phyloP scores from a whole-genome alignment of 2,888 invertebrate genomes.

The Eristalis pertinax region DNA sequence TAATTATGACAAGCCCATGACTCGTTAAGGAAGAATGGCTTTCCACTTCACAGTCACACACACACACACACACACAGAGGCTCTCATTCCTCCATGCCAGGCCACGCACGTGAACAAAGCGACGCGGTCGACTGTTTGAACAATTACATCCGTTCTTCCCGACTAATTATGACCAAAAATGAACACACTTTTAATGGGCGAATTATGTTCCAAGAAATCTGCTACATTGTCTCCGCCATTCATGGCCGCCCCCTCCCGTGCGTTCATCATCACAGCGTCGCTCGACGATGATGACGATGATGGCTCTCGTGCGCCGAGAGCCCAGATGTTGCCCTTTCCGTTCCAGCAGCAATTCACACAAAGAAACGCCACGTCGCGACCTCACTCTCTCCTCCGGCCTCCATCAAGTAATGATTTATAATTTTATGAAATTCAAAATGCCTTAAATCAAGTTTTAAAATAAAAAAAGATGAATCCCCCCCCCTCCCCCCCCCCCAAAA shows the following conservation, averaged over 20 bases:
- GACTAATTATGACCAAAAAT: slow-evolving; percentile 24
- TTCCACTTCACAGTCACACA: neutral
- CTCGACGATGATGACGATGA: neutral
- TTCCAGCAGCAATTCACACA: neutral
- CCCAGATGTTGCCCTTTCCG: slow-evolving; percentile 6
- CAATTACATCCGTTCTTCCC: slow-evolving; percentile 10
- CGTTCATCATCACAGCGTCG: neutral
- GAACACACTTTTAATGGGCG: slow-evolving; percentile 40
- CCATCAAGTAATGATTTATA: slow-evolving; percentile 36
- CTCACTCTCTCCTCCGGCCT: neutral
- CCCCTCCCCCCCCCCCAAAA: neutral
- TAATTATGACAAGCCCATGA: neutral
- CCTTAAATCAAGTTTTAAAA: slow-evolving; percentile 47
- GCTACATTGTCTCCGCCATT: neutral
- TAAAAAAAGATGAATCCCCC: slow-evolving; percentile 2
- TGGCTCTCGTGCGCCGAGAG: neutral
- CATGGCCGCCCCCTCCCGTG: no score
- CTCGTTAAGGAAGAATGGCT: neutral
- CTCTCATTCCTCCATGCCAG: neutral
- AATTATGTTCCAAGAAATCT: slow-evolving; percentile 28
- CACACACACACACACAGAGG: no score
- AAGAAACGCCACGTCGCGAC: neutral
- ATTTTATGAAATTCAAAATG: slow-evolving; percentile 34
- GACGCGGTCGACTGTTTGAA: neutral
- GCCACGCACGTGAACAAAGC: neutral